These are phyloP conservation scores for Eristalis pertinax DNA, from an alignment of 2,888 invertebrate genomes.

Conservation along the genomic window DNA sequence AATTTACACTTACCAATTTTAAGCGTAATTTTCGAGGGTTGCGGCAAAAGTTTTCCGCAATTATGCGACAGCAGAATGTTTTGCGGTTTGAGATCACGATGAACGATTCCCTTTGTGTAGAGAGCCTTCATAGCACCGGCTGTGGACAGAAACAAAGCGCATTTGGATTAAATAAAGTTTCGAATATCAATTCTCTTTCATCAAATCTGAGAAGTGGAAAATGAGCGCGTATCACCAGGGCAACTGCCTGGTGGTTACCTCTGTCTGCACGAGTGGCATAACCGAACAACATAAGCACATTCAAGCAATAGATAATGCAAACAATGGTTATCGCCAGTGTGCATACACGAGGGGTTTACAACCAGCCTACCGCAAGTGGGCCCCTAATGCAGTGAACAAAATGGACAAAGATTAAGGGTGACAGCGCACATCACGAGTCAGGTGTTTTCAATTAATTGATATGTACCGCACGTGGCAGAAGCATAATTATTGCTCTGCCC, in stretches of 20 bases:
- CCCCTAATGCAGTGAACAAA: background rate
- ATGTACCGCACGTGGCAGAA: background rate
- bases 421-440: background rate
- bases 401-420: background rate
- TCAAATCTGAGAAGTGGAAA: background rate
- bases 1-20: constrained; percentile 98
- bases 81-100: constrained; percentile 99
- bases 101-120: constrained; percentile 98
- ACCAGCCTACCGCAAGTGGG: background rate
- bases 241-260: background rate
- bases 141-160: constrained; percentile 77
- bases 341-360: background rate
- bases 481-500: background rate
- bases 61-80: constrained; percentile 96
- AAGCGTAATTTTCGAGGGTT: constrained; percentile 91
- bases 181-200: background rate
- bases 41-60: constrained; percentile 82
- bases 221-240: background rate
- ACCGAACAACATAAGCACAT: background rate
- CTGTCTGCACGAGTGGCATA: background rate
- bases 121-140: constrained; percentile 99
- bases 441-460: background rate
- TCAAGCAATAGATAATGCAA: background rate
- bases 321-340: background rate
- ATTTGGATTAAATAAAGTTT: background rate